A percentile compares a stretch with the other conserved stretches of the same genome.
phyloP scores from a whole-genome alignment of 2,888 invertebrate species.

The Eurytoma californica region DNA sequence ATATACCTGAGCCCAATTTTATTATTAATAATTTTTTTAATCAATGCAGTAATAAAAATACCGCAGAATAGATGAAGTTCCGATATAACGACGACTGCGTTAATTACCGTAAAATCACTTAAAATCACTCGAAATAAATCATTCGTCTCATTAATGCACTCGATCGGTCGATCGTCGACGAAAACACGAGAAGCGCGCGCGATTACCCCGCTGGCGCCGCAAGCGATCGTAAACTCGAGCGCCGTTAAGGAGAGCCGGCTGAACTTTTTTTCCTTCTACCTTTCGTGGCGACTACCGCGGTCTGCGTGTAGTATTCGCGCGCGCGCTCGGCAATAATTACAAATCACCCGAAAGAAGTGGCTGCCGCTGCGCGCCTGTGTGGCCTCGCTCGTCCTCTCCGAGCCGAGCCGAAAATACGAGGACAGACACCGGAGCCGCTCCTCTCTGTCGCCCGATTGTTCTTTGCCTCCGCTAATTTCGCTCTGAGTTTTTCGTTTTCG shows the following conservation, averaged over 20 bases:
- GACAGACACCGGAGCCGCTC: constrained; percentile 5
- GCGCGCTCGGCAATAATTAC: constrained; percentile 50
- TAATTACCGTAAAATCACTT: background rate
- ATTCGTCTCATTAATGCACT: background rate
- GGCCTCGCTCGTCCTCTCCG: constrained; percentile 31
- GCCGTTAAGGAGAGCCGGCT: background rate
- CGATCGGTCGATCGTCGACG: constrained; percentile 17
- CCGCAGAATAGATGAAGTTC: background rate
- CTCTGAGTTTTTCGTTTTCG: constrained; percentile 9
- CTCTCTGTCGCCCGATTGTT: constrained; percentile 5
- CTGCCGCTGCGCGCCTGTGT: constrained; percentile 24
- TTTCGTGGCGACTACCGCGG: constrained; percentile 30
- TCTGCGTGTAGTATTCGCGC: constrained; percentile 2
- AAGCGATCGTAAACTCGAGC: constrained; percentile 45
- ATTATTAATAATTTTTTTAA: too few relatives aligned
- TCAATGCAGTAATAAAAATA: too few relatives aligned
- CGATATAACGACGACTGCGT: background rate
- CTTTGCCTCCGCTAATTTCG: constrained; percentile 5
- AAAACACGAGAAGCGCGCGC: constrained; percentile 9
- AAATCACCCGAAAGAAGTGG: constrained; percentile 48
- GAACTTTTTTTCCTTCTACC: background rate
- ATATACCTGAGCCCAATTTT: too few relatives aligned
- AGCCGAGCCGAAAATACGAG: constrained; percentile 26
- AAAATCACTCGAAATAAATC: constrained; percentile 7
- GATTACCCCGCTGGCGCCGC: constrained; percentile 39